A percentile compares a stretch with the other conserved stretches of the same genome.
Evolutionary conservation across 64 coral and sea anemone genomes (phyloP).

Genomic region (Acropora tenuis): DNA sequence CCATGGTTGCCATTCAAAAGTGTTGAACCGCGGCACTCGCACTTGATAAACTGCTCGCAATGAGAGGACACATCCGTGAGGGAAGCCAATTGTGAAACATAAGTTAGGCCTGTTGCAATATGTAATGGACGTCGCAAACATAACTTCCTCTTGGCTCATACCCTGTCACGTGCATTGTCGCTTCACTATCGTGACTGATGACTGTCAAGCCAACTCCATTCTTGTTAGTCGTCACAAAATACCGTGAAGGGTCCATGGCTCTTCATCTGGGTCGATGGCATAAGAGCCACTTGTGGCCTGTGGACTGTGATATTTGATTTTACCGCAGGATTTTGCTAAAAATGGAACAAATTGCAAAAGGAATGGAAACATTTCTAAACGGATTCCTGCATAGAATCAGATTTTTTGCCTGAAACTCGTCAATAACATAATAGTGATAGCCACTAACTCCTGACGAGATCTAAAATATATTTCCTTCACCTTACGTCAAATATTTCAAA

Average conservation of each 20-base stretch:
- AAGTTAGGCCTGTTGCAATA: background rate
- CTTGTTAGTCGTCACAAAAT: constrained; percentile 55
- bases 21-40: background rate
- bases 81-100: background rate
- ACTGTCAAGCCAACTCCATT: constrained; percentile 58
- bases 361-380: too few relatives aligned
- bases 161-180: background rate
- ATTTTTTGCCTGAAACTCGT: too few relatives aligned
- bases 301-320: constrained; percentile 28
- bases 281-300: constrained; percentile 40
- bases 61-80: background rate
- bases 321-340: constrained; percentile 31
- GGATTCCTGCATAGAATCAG: too few relatives aligned
- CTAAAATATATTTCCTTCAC: too few relatives aligned
- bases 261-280: constrained; percentile 51
- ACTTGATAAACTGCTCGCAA: constrained; percentile 63
- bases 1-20: background rate
- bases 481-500: too few relatives aligned
- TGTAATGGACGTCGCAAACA: background rate
- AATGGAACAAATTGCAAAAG: too few relatives aligned
- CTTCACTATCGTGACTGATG: constrained; percentile 55
- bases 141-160: constrained; percentile 25
- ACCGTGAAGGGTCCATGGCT: constrained; percentile 8
- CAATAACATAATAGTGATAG: too few relatives aligned
- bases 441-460: too few relatives aligned